Evolutionary conservation across 2,888 invertebrate genomes (phyloP).

Genomic region (Sminthurinus aureus): DNA sequence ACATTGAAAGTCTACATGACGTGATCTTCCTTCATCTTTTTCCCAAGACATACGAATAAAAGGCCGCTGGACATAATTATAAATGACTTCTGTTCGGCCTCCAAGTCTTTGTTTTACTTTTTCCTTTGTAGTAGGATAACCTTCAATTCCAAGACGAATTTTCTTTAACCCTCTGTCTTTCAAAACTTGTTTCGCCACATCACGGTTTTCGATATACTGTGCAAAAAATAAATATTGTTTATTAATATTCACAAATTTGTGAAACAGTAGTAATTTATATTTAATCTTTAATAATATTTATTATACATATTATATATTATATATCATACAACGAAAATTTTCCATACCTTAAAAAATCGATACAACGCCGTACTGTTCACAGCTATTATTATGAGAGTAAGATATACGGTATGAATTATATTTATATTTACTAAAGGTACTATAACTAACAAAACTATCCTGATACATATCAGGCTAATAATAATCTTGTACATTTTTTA

Average conservation of each 20-base stretch:
- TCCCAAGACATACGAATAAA: constrained; percentile 99
- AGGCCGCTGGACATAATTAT: constrained; percentile 99
- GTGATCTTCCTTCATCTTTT: constrained; percentile 98
- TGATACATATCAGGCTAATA: too few relatives aligned
- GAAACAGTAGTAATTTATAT: too few relatives aligned
- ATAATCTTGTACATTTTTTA: too few relatives aligned
- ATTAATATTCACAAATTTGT: too few relatives aligned
- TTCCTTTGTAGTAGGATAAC: constrained; percentile 99
- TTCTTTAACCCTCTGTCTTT: constrained; percentile 98
- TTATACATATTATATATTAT: too few relatives aligned
- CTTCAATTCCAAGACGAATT: constrained; percentile 97
- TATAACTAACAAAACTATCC: too few relatives aligned
- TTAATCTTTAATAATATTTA: too few relatives aligned
- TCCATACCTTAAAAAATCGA: constrained; percentile 91
- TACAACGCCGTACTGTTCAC: constrained; percentile 95
- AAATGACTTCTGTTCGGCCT: constrained; percentile 95
- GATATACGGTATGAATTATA: neutral
- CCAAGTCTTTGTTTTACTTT: constrained; percentile 96
- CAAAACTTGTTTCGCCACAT: constrained; percentile 98
- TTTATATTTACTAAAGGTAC: too few relatives aligned
- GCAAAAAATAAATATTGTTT: too few relatives aligned
- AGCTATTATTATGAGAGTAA: constrained; percentile 67
- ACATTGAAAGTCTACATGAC: constrained; percentile 97
- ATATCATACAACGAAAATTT: too few relatives aligned
- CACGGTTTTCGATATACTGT: constrained; percentile 95